Base-by-base conservation (phyloP, 2,113 vertebrate species). In the Podarcis cretensis region DNA sequence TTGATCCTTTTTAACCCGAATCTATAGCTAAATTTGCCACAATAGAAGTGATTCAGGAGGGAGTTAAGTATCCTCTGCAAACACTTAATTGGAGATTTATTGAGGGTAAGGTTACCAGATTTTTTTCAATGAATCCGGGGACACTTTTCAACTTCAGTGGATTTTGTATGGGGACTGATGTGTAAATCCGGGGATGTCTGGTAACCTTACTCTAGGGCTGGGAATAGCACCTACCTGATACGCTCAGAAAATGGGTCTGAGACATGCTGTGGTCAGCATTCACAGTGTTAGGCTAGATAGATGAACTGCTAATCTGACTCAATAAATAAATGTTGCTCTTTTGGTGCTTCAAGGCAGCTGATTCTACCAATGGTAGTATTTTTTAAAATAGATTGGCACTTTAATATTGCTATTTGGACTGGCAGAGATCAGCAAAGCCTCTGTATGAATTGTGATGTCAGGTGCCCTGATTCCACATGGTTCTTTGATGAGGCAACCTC, bases 41-140 rank as follows among this genome's bases (percentile, higher is more conserved):
- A 69, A 92, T 10, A 37, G 84, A 57, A 25, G 8, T 66, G 68
- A 74, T 57, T 1, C 1, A 91, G 66, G 14, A 0, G 4, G 7
- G 84, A 91, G 1, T 59, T 90, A 21, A 75, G 59, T 84, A 83
- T 30, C 90, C 14, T 48, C 48, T 48, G 48, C 48, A 48, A 48
- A 48, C 48, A 48, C 48, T 48, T 48, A 54, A 54, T 54, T 54
- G 48, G 48, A 54, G 48, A 54, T 54, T 54, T 54, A 54, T 71
- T 86, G 27, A 43, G 43, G 43, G 43, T 43, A 43, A 43, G 43
- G 43, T 43, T 43, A 43, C 43, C 43, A 43, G 43, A 43, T 43
- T 8, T 7, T 43, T 43, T 43, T 43, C 43, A 43, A 43, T 43
- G 43, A 43, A 43, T 43, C 43, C 1, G 43, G 43, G 43, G 43